Evolutionary conservation across 64 coral and sea anemone species (phyloP).

Genomic region (Porites australiensis): DNA sequence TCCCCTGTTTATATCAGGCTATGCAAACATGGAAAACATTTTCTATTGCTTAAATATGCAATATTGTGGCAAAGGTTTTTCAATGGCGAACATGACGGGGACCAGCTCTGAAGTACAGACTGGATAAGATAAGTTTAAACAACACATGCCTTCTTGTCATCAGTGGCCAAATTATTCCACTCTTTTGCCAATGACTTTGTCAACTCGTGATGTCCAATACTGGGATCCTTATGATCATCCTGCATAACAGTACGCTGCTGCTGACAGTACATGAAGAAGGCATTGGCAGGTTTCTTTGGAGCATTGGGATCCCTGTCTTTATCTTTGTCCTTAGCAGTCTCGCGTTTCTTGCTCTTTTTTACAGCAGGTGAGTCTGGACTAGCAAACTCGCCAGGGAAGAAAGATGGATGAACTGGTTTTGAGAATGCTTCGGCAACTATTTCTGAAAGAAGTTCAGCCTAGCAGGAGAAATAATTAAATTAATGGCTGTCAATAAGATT

Average conservation of each 20-base stretch:
- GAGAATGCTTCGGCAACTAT: slow-evolving; percentile 69
- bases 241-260: slow-evolving; percentile 94
- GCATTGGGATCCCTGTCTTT: slow-evolving; percentile 95
- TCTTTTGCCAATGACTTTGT: slow-evolving; percentile 96
- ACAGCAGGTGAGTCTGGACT: slow-evolving; percentile 46
- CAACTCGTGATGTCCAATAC: slow-evolving; percentile 96
- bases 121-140: background rate
- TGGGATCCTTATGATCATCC: slow-evolving; percentile 90
- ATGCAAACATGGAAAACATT: no score
- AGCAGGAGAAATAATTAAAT: background rate
- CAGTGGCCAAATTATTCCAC: slow-evolving; percentile 91
- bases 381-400: slow-evolving; percentile 66
- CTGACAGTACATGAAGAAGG: slow-evolving; percentile 98
- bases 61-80: no score
- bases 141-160: slow-evolving; percentile 85
- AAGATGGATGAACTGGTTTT: slow-evolving; percentile 16
- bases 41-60: no score
- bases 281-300: slow-evolving; percentile 98
- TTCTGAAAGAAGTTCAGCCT: slow-evolving; percentile 86
- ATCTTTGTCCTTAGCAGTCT: slow-evolving; percentile 68
- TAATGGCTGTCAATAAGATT: background rate
- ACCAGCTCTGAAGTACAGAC: no score
- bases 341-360: slow-evolving; percentile 87
- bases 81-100: no score
- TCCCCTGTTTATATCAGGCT: no score